Evolutionary conservation across 2,888 invertebrate species (phyloP).

Genomic region (Dexiosoma caninum): DNA sequence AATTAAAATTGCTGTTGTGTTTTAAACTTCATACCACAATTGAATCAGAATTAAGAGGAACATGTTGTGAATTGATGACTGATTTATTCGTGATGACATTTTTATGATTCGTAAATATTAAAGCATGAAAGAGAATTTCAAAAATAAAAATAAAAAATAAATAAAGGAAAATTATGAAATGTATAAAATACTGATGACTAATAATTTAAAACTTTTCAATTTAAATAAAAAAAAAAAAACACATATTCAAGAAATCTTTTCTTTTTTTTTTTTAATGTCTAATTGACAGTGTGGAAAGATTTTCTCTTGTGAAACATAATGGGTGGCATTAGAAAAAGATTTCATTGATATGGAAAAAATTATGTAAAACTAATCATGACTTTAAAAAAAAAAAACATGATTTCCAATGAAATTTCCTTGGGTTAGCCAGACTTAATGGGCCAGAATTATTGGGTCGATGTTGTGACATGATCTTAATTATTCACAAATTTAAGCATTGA

Average conservation of each 20-base stretch:
- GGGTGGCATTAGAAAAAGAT: slow-evolving; percentile 20
- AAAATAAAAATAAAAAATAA: background rate
- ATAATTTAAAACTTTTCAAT: background rate
- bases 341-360: background rate
- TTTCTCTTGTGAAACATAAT: slow-evolving; percentile 1
- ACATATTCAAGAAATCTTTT: background rate
- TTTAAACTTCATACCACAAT: background rate
- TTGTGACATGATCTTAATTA: background rate
- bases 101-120: slow-evolving; percentile 43
- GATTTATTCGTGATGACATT: slow-evolving; percentile 59
- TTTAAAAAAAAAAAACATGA: slow-evolving; percentile 21
- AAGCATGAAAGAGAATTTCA: background rate
- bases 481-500: background rate
- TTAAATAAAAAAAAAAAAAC: background rate
- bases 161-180: background rate
- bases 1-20: slow-evolving; percentile 40
- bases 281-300: background rate
- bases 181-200: slow-evolving; percentile 1
- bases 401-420: slow-evolving; percentile 7
- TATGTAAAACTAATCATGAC: background rate
- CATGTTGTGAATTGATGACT: slow-evolving; percentile 46
- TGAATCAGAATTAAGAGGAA: background rate
- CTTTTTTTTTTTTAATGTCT: background rate
- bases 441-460: background rate
- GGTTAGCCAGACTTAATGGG: slow-evolving; percentile 34